phyloP scores from a whole-genome alignment of 2,888 invertebrate species.

The Epistrophe grossulariae region DNA sequence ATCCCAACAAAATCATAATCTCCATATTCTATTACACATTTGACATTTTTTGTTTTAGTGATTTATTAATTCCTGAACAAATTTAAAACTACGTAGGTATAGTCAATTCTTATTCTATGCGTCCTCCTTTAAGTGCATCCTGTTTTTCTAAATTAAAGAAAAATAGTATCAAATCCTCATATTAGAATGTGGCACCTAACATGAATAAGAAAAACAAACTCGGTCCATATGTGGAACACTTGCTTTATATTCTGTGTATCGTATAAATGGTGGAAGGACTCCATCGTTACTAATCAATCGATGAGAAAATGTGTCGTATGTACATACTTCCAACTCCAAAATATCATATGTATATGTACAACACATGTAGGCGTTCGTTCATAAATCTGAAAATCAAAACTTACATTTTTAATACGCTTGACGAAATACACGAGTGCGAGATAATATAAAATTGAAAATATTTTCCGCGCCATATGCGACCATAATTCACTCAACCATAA shows the following conservation, averaged over 20 bases:
- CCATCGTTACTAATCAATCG: slow-evolving; percentile 69
- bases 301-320: slow-evolving; percentile 26
- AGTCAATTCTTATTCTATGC: slow-evolving; percentile 20
- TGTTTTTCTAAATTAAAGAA: slow-evolving; percentile 48
- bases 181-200: slow-evolving; percentile 50
- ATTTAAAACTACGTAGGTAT: slow-evolving; percentile 44
- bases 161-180: slow-evolving; percentile 25
- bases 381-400: slow-evolving; percentile 74
- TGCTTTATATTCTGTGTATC: too few species aligned
- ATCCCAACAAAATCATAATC: slow-evolving; percentile 47
- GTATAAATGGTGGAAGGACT: slow-evolving; percentile 22
- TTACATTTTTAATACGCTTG: slow-evolving; percentile 69
- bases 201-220: slow-evolving; percentile 55
- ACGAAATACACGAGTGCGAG: slow-evolving; percentile 67
- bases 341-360: background rate
- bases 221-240: slow-evolving; percentile 66
- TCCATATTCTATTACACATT: slow-evolving; percentile 65
- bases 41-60: slow-evolving; percentile 57
- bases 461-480: slow-evolving; percentile 67
- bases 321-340: background rate
- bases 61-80: slow-evolving; percentile 76
- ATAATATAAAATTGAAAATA: slow-evolving; percentile 58
- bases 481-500: slow-evolving; percentile 65
- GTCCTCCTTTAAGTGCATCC: slow-evolving; percentile 67
- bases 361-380: slow-evolving; percentile 54